Conservation (phyloP, 2,888 invertebrate species). For the Tigriopus californicus region DNA sequence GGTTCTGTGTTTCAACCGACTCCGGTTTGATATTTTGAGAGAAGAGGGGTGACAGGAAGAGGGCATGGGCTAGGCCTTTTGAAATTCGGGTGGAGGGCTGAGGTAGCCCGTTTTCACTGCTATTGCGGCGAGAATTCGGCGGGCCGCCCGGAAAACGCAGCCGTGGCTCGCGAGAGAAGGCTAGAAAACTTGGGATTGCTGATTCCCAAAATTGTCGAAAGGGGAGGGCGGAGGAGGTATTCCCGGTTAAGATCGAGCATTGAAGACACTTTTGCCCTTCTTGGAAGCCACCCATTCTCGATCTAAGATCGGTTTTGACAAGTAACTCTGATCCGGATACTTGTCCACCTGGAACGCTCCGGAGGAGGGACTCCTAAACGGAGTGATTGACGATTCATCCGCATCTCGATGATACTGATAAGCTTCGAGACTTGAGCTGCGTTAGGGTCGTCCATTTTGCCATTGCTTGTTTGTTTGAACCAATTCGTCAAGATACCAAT, state of each 20-base stretch:
- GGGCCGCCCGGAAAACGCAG: too few relatives aligned
- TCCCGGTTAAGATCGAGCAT: not conserved
- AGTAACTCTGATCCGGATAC: not conserved
- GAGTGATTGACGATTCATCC: not conserved
- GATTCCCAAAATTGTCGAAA: not conserved
- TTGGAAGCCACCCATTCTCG: not conserved
- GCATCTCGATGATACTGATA: not conserved
- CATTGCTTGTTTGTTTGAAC: conserved; percentile 6
- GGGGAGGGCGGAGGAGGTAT: not conserved
- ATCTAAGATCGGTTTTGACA: conserved; percentile 8
- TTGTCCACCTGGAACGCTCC: not conserved
- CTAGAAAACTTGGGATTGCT: too few relatives aligned
- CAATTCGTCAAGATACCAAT: conserved; percentile 13
- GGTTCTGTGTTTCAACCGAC: not conserved
- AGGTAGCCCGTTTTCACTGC: not conserved
- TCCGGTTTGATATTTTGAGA: conserved; percentile 4
- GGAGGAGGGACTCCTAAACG: conserved; percentile 3
- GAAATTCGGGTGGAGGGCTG: conserved; percentile 11
- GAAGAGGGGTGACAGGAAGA: conserved; percentile 3
- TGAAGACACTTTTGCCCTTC: not conserved
- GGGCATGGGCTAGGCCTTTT: conserved; percentile 1
- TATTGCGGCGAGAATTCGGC: not conserved
- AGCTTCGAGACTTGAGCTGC: too few relatives aligned
- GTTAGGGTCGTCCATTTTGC: not conserved
- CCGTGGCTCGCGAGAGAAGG: not conserved